These are phyloP conservation scores for Peromyscus californicus DNA, from an alignment of 2,113 vertebrate species.

Conservation along the genomic window DNA sequence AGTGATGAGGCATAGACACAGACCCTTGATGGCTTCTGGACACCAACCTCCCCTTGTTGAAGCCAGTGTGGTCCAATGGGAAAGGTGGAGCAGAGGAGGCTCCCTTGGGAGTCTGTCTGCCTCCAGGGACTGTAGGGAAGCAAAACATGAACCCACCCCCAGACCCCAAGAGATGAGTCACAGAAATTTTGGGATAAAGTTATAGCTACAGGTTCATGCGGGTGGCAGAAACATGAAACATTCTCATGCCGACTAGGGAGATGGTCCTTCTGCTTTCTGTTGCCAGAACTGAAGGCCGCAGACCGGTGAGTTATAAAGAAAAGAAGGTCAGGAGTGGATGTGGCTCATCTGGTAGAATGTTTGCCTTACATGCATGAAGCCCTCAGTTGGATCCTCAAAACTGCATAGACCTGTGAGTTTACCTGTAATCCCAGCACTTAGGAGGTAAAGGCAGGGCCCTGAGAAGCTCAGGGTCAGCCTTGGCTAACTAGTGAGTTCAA, in stretches of 20 bases:
- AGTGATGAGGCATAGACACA: background rate
- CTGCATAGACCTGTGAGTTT: background rate
- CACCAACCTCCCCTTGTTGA: background rate
- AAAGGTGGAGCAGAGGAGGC: background rate
- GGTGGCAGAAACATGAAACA: background rate
- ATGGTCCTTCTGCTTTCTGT: background rate
- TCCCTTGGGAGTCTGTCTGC: background rate
- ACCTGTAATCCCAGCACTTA: background rate
- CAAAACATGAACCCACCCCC: background rate
- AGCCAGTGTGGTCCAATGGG: background rate
- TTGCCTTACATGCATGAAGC: background rate
- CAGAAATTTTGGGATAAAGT: background rate
- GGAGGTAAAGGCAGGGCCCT: background rate
- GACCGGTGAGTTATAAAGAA: background rate
- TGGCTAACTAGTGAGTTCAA: background rate
- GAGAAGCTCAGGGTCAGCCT: background rate
- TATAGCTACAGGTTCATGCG: background rate
- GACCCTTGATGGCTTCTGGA: background rate
- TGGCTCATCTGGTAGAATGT: background rate
- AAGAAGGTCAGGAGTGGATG: background rate
- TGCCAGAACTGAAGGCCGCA: background rate
- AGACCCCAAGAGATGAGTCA: rapidly evolving
- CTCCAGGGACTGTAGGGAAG: no score
- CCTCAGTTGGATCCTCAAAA: background rate
- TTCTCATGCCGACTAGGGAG: background rate